phyloP scores from a whole-genome alignment of 2,888 invertebrate species.

The Augiades crinisus region DNA sequence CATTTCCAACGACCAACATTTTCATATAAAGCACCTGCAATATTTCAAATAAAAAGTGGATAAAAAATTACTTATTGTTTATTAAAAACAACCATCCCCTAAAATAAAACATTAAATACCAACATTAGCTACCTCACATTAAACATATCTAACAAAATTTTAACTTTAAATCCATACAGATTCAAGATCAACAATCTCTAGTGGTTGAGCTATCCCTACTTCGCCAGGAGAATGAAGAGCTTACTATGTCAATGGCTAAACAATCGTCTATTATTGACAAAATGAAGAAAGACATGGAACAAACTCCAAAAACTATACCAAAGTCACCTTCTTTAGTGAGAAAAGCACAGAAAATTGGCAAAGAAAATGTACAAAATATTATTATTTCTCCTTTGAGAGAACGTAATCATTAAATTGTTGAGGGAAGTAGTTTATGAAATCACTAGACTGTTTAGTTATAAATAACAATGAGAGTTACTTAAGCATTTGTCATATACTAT shows the following conservation, averaged over 20 bases:
- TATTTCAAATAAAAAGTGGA: too few species aligned
- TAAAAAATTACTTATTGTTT: too few species aligned
- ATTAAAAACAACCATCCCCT: too few species aligned
- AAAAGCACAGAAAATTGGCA: constrained; percentile 66
- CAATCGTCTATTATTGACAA: constrained; percentile 71
- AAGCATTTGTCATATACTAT: too few species aligned
- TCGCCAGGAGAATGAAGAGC: constrained; percentile 73
- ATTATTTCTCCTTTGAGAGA: constrained; percentile 68
- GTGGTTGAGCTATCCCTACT: constrained; percentile 71
- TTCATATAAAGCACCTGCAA: too few species aligned
- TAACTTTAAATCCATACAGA: too few species aligned
- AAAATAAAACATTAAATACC: too few species aligned
- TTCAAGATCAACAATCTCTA: constrained; percentile 72
- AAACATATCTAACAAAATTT: too few species aligned
- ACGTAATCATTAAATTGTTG: constrained; percentile 54
- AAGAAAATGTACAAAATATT: constrained; percentile 63
- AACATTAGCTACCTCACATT: too few species aligned
- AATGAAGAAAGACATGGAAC: constrained; percentile 65
- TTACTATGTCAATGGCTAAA: constrained; percentile 66
- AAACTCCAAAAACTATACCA: constrained; percentile 43
- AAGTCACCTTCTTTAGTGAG: constrained; percentile 66
- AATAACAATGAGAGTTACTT: too few species aligned
- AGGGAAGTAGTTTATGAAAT: not conserved
- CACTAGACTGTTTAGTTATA: not conserved
- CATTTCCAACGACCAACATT: too few species aligned